Percentiles rank a stretch among this genome's conserved stretches.
Evolutionary conservation across 2,888 invertebrate genomes (phyloP).

Genomic region (Cataglyphis albicans): DNA sequence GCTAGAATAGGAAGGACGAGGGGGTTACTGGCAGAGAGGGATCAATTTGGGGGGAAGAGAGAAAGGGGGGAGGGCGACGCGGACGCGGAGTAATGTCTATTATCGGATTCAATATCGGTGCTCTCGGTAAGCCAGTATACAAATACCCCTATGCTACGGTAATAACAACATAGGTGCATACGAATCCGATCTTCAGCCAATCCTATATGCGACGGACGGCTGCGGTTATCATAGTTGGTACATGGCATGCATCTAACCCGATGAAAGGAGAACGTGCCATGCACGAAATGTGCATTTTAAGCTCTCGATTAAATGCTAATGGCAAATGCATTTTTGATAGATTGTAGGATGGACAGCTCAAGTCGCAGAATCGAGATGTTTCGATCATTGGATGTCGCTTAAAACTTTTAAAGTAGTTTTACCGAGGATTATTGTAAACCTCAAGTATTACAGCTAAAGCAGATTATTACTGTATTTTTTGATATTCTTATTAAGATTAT

Average conservation of each 20-base stretch:
- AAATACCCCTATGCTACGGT: slow-evolving; percentile 85
- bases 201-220: slow-evolving; percentile 82
- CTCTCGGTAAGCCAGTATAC: slow-evolving; percentile 85
- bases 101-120: slow-evolving; percentile 86
- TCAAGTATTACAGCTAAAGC: background rate
- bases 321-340: slow-evolving; percentile 57
- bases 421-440: background rate
- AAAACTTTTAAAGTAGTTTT: background rate
- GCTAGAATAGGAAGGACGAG: slow-evolving; percentile 20
- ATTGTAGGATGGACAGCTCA: background rate
- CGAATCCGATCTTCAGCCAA: slow-evolving; percentile 82
- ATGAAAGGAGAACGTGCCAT: slow-evolving; percentile 56
- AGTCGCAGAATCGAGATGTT: background rate
- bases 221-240: slow-evolving; percentile 78
- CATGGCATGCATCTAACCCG: slow-evolving; percentile 42
- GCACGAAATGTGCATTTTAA: slow-evolving; percentile 64
- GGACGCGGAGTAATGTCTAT: slow-evolving; percentile 83
- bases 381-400: slow-evolving; percentile 57
- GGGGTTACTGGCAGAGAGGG: slow-evolving; percentile 32
- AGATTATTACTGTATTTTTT: background rate
- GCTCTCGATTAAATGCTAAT: slow-evolving; percentile 45
- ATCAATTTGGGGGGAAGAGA: slow-evolving; percentile 2
- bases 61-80: slow-evolving; percentile 45
- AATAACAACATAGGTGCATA: slow-evolving; percentile 84
- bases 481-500: background rate